Conservation (phyloP, 2,113 vertebrate genomes). For the Brienomyrus brachyistius region DNA sequence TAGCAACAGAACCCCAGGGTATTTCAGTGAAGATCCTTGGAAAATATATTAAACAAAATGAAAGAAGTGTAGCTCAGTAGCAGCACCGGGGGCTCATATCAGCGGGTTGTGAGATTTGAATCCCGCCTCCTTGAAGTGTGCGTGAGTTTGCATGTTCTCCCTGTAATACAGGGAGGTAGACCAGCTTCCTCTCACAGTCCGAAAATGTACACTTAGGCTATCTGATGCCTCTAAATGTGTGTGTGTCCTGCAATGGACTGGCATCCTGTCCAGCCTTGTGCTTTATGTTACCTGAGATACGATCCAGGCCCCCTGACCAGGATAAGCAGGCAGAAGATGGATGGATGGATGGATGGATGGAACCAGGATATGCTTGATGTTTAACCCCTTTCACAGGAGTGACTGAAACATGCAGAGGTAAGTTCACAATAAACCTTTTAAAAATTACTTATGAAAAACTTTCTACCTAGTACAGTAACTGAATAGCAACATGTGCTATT, state of each 20-base stretch:
- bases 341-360: neutral
- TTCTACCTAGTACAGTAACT: neutral
- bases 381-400: neutral
- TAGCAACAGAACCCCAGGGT: neutral
- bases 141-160: neutral
- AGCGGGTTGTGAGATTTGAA: neutral
- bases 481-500: neutral
- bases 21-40: neutral
- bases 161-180: neutral
- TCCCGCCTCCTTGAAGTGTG: neutral
- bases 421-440: neutral
- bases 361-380: neutral
- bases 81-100: neutral
- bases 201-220: neutral
- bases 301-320: neutral
- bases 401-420: neutral
- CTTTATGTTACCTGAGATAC: neutral
- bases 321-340: neutral
- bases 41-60: neutral
- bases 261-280: neutral
- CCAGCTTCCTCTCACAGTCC: neutral
- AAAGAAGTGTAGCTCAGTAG: neutral
- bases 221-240: neutral
- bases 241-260: neutral
- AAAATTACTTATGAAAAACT: neutral